phyloP scores from a whole-genome alignment of 2,797 vertebrate genomes.

The Acipenser ruthenus region DNA sequence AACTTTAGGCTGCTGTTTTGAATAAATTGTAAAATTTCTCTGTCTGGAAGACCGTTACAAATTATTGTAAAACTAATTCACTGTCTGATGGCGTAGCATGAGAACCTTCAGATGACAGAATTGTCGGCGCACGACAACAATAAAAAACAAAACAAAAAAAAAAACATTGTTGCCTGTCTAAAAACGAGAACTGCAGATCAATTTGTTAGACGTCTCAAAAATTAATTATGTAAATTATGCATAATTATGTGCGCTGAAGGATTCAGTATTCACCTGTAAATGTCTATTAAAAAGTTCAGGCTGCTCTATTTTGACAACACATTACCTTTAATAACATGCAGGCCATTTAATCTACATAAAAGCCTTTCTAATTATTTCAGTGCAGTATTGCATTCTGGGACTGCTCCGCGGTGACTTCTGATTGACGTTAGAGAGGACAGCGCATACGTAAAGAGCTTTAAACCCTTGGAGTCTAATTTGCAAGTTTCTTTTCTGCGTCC shows the following conservation, averaged over 20 bases:
- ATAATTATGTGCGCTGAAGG: too few species aligned
- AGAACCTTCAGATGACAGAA: conserved; percentile 7
- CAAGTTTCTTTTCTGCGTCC: conserved; percentile 2
- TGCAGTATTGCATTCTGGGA: not conserved
- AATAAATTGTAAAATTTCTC: conserved; percentile 4
- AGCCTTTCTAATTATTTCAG: conserved; percentile 9
- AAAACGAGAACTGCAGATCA: not conserved
- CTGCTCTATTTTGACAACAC: conserved; percentile 2
- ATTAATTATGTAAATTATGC: conserved; percentile 1
- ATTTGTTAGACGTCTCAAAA: not conserved
- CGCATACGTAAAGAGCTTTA: conserved; percentile 4
- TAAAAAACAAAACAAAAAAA: conserved; percentile 14
- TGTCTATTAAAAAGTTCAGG: conserved; percentile 13
- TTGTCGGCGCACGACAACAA: conserved; percentile 21
- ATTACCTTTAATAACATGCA: conserved; percentile 9
- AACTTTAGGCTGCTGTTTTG: conserved; percentile 11
- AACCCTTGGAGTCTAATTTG: conserved; percentile 2
- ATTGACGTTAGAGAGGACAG: not conserved
- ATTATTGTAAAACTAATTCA: conserved; percentile 21
- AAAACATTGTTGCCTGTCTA: conserved; percentile 1
- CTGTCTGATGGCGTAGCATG: conserved; percentile 18
- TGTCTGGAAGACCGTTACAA: conserved; percentile 19
- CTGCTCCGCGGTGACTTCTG: not conserved
- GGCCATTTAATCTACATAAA: conserved; percentile 5
- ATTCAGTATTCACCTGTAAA: not conserved